Conservation (phyloP, 2,888 invertebrate genomes). For the Galerucella pusilla region DNA sequence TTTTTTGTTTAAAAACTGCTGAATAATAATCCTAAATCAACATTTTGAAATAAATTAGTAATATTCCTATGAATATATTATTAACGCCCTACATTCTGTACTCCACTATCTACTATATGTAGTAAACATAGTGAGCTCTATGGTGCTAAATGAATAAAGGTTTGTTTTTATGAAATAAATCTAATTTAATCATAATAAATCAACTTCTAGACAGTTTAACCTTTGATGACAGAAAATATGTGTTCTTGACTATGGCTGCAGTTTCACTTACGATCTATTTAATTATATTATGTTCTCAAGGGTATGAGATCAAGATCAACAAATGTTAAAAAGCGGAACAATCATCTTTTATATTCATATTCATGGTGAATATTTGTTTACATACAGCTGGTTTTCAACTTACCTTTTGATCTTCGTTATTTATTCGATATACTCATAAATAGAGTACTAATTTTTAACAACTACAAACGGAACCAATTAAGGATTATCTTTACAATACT, state of each 20-base stretch:
- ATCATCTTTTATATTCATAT: not conserved
- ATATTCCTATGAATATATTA: no score
- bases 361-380: conserved; percentile 6
- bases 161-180: not conserved
- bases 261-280: conserved; percentile 10
- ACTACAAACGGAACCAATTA: no score
- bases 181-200: conserved; percentile 13
- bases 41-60: no score
- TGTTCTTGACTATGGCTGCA: conserved; percentile 4
- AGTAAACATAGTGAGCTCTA: not conserved
- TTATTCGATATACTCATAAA: not conserved
- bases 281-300: conserved; percentile 23
- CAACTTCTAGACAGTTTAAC: not conserved
- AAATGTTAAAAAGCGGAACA: conserved; percentile 18
- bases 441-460: no score
- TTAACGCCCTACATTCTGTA: no score
- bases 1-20: no score
- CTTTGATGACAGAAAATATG: conserved; percentile 16
- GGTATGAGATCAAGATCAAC: conserved; percentile 32
- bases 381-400: not conserved
- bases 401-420: not conserved
- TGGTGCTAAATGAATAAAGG: not conserved
- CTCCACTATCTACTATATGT: no score
- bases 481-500: no score
- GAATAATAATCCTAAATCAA: no score